Conservation (phyloP, 2,113 vertebrate genomes). For the Pheucticus melanocephalus region DNA sequence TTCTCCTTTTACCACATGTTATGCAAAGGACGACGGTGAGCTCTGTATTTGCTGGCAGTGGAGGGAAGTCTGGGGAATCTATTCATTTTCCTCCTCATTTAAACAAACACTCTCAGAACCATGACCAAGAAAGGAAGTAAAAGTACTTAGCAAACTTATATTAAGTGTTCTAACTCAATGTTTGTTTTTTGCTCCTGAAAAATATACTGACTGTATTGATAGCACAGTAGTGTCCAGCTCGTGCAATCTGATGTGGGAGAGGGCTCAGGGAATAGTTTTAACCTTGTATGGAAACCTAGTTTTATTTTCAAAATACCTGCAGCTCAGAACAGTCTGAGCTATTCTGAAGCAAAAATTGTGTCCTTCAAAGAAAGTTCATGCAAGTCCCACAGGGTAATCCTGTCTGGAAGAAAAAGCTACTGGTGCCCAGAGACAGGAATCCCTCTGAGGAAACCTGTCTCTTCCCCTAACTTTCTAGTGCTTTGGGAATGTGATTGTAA, state of each 20-base stretch:
- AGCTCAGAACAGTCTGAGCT: conserved; percentile 20
- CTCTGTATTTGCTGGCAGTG: conserved; percentile 1
- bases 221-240: neutral
- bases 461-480: neutral
- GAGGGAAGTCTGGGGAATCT: conserved; percentile 39
- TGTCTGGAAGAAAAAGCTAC: neutral
- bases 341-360: neutral
- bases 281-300: conserved; percentile 31
- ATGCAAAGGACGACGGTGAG: neutral
- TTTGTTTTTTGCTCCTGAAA: conserved; percentile 54
- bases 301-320: conserved; percentile 59
- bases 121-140: conserved; percentile 62
- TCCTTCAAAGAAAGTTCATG: conserved; percentile 18
- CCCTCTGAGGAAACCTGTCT: neutral
- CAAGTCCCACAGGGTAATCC: neutral
- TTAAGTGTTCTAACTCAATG: conserved; percentile 50
- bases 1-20: neutral
- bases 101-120: conserved; percentile 47
- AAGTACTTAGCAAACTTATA: conserved; percentile 42
- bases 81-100: conserved; percentile 40
- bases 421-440: neutral
- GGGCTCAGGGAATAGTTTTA: conserved; percentile 19
- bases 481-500: neutral
- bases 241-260: conserved; percentile 11
- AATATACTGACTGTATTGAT: conserved; percentile 49